Evolutionary conservation across 2,888 invertebrate genomes (phyloP).

Genomic region (Pilophorus perplexus): DNA sequence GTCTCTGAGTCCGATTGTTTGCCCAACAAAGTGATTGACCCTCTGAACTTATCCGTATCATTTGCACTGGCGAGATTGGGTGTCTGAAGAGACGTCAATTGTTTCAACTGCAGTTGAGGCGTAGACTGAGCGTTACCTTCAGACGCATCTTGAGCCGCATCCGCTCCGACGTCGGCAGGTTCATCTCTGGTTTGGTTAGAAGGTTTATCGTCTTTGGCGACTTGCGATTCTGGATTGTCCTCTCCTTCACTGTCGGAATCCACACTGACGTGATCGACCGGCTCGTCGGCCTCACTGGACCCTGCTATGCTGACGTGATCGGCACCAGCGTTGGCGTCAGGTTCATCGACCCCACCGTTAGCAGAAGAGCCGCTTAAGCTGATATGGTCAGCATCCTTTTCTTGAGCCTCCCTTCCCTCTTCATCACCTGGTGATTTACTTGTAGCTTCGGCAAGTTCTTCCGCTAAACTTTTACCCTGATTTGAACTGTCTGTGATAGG

Average conservation of each 20-base stretch:
- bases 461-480: conserved; percentile 8
- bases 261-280: neutral
- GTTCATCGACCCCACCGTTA: neutral
- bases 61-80: neutral
- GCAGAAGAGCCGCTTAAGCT: neutral
- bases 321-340: conserved; percentile 6
- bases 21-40: conserved; percentile 6
- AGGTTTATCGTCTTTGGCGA: neutral
- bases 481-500: neutral
- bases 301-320: conserved; percentile 27
- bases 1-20: conserved; percentile 9
- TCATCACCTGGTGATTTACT: neutral
- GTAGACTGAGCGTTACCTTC: neutral
- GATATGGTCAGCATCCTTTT: neutral
- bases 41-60: neutral
- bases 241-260: conserved; percentile 27
- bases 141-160: neutral
- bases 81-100: too few relatives aligned
- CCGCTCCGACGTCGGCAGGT: too few relatives aligned
- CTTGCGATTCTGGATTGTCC: neutral
- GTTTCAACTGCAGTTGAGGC: neutral
- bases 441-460: neutral
- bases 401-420: too few relatives aligned
- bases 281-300: conserved; percentile 2
- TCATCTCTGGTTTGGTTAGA: neutral